phyloP scores from a whole-genome alignment of 64 coral and sea anemone species.

The Anthopleura sola region DNA sequence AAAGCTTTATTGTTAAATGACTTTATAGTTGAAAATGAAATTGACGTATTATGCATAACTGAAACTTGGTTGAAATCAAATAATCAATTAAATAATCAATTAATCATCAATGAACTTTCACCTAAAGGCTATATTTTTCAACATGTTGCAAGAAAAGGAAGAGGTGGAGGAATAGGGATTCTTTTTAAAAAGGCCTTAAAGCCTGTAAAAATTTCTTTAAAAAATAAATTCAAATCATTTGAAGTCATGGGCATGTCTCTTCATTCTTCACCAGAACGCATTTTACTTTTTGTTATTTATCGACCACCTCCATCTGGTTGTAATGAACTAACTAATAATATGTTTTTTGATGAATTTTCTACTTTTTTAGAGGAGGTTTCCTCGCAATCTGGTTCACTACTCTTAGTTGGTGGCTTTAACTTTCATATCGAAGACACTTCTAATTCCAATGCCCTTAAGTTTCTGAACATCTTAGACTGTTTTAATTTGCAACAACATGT shows the following conservation, averaged over 20 bases:
- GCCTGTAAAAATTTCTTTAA: not conserved
- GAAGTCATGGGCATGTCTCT: not conserved
- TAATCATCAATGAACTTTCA: no score
- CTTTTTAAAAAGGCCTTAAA: not conserved
- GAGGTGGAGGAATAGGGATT: no score
- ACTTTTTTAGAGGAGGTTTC: not conserved
- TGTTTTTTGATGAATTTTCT: slow-evolving; percentile 4
- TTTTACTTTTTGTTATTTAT: not conserved
- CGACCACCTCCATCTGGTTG: not conserved
- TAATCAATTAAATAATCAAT: no score
- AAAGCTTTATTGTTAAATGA: no score
- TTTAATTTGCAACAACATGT: not conserved
- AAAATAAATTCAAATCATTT: not conserved
- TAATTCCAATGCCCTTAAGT: not conserved
- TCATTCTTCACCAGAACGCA: not conserved
- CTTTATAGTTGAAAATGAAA: no score
- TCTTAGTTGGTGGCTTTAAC: not conserved
- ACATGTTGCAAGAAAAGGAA: no score
- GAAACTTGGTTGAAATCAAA: no score
- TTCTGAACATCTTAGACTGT: not conserved
- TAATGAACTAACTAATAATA: not conserved
- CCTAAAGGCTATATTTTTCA: no score
- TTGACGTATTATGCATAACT: no score
- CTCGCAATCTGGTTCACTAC: not conserved
- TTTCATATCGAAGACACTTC: not conserved